These are phyloP conservation scores for Catharus bicknelli DNA, from an alignment of 2,113 vertebrate species.

Conservation along the genomic window DNA sequence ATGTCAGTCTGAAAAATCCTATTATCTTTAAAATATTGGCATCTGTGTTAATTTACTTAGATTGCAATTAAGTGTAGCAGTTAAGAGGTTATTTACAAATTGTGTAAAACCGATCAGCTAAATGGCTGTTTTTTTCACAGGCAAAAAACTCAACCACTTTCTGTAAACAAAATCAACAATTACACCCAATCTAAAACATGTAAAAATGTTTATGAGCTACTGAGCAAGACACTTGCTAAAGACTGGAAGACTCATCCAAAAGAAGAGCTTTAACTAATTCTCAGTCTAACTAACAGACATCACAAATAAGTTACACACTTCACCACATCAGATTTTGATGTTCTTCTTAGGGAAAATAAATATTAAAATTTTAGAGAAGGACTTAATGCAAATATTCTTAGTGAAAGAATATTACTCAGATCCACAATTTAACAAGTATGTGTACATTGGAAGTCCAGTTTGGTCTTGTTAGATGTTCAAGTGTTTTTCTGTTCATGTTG, in stretches of 20 bases:
- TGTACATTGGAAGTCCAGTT: background rate
- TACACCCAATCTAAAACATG: background rate
- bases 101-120: background rate
- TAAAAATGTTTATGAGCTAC: background rate
- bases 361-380: background rate
- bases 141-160: background rate
- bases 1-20: background rate
- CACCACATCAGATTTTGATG: background rate
- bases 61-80: background rate
- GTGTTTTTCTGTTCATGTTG: background rate
- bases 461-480: background rate
- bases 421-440: background rate
- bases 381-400: background rate
- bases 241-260: background rate
- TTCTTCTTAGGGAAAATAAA: background rate
- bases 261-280: background rate
- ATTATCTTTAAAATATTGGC: slow-evolving; percentile 1
- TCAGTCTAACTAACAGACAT: background rate
- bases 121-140: background rate
- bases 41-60: slow-evolving; percentile 1
- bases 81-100: slow-evolving; percentile 25
- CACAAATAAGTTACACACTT: background rate
- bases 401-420: background rate
- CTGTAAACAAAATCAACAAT: slow-evolving; percentile 8
- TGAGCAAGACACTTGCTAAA: background rate